Evolutionary conservation across 2,888 invertebrate species (phyloP), one percentile per base, ranked within the genome.

Genomic region (Bimastos eiseni): DNA sequence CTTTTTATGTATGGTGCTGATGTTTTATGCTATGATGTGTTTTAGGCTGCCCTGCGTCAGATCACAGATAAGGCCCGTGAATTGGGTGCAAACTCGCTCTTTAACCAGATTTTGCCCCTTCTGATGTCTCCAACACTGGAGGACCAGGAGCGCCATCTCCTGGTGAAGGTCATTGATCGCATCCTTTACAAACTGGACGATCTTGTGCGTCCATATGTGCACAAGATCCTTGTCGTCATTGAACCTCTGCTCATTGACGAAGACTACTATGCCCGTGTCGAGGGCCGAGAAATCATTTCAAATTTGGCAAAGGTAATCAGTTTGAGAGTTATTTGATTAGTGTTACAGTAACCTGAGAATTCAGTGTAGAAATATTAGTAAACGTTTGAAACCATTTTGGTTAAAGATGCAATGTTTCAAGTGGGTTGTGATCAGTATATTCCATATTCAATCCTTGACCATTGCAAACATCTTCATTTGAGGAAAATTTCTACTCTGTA

Each of bases 101-200:
- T 99, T 95, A 99, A 99, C 95, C 99, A 99, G 96, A 99, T 99
- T 93, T 96, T 99, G 90, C 99, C 99, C 0, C 96, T 99, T 91
- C 96, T 99, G n/a, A 99, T 99, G 99, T 99, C 99, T 70, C 99
- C 99, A 0, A 99, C 99, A 0, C 96, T 99, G 30, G 99, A 99
- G 95, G 99, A 99, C 95, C 99, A 99, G 95, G 99, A 99, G 95
- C 96, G 99, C 41, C 99, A 99, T 96, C 96, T 99, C 94, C 96
- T 99, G 90, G 99, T 99, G 19, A 99, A 99, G 96, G 92, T 93
- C 38, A 99, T 99, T 93, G 99, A 99, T 96, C 96, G 99, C 90
- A 99, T 99, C 94, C 96, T 99, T 30, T 99, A 99, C 96, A 99
- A 99, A 95, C 96, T 99, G 93, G 99, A 99, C 94, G 99, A 99